These are phyloP conservation scores for Calidris pugnax DNA, from an alignment of 2,113 vertebrate species.

Conservation along the genomic window DNA sequence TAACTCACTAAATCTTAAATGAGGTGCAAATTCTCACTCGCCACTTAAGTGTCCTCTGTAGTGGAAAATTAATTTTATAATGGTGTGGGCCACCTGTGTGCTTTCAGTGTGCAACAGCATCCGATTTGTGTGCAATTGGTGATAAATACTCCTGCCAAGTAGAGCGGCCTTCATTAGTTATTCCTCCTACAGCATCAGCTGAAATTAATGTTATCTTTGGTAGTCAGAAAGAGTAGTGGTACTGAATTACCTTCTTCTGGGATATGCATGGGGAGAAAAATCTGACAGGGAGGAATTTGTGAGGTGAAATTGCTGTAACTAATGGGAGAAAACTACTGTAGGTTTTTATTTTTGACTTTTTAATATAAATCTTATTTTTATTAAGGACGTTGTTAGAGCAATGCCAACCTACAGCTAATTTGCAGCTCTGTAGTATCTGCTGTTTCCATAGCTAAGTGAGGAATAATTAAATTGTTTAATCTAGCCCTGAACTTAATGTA, in stretches of 20 bases:
- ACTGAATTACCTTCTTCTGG: background rate
- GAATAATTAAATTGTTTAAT: background rate
- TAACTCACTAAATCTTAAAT: background rate
- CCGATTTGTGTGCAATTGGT: background rate
- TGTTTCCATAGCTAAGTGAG: background rate
- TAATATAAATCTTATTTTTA: background rate
- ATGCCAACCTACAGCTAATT: background rate
- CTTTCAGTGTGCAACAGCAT: background rate
- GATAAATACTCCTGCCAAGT: background rate
- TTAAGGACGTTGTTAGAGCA: background rate
- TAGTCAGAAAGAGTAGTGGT: background rate
- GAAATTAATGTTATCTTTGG: background rate
- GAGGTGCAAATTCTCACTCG: rapidly evolving
- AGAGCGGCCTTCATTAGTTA: background rate
- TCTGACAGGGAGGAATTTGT: background rate
- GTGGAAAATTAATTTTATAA: background rate
- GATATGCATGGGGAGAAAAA: background rate
- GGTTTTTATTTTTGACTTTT: background rate
- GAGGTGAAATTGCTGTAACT: background rate
- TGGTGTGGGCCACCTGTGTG: background rate
- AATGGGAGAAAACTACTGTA: background rate
- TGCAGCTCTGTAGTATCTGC: background rate
- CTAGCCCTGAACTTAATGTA: background rate
- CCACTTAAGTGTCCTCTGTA: background rate
- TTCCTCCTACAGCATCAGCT: background rate